Conservation (phyloP, 2,888 invertebrate genomes). For the Nomada goodeniana region DNA sequence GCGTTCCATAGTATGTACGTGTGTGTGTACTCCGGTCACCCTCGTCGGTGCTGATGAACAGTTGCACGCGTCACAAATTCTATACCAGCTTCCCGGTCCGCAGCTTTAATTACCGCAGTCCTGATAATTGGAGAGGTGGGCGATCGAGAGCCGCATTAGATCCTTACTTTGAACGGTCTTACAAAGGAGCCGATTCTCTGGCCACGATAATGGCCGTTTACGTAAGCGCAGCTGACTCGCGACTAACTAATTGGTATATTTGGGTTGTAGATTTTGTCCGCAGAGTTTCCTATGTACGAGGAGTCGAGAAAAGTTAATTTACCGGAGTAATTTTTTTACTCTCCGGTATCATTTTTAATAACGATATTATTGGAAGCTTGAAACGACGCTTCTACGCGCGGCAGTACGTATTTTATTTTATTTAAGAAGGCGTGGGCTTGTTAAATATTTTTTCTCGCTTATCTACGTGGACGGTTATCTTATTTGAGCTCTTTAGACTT, state of each 20-base stretch:
- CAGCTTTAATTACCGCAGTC: conserved; percentile 19
- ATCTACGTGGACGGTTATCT: no score
- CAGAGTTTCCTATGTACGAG: no score
- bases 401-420: no score
- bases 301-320: no score
- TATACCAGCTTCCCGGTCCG: background rate
- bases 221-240: background rate
- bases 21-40: background rate
- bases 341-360: no score
- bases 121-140: conserved; percentile 10
- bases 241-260: background rate
- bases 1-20: background rate
- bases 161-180: conserved; percentile 12
- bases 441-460: no score
- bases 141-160: background rate
- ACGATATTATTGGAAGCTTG: no score
- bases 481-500: no score
- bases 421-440: no score
- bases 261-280: background rate
- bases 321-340: no score
- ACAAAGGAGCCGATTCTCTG: background rate
- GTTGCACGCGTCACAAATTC: background rate
- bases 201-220: conserved; percentile 1
- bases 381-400: no score
- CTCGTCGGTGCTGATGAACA: background rate